These are phyloP conservation scores for Sitobion miscanthi DNA, from an alignment of 1,140 invertebrate genomes.

Conservation along the genomic window DNA sequence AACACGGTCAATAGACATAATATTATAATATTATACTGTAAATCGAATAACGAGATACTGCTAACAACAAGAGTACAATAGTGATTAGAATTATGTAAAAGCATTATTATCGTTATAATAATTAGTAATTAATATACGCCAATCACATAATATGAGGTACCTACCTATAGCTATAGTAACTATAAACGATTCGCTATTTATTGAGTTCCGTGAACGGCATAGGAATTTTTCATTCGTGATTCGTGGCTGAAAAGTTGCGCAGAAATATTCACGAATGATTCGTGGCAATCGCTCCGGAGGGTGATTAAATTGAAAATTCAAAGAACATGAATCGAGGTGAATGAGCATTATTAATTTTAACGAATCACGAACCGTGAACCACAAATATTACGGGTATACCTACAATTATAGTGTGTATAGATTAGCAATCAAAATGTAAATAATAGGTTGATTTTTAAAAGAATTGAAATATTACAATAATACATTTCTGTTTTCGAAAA, in stretches of 20 bases:
- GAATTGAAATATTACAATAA: not conserved
- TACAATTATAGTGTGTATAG: not conserved
- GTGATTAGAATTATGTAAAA: not conserved
- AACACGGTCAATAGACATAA: not conserved
- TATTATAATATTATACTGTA: not conserved
- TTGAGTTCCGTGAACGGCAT: not conserved
- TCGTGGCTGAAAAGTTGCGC: no score
- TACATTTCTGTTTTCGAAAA: not conserved
- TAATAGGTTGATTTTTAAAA: not conserved
- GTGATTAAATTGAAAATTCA: no score
- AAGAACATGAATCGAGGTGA: no score
- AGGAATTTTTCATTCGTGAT: not conserved
- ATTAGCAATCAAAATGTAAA: not conserved
- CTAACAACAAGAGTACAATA: not conserved
- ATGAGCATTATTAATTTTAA: no score
- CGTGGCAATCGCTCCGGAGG: no score
- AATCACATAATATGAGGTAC: no score
- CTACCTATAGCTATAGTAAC: no score
- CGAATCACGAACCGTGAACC: no score
- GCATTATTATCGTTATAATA: not conserved
- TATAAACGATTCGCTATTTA: not conserved
- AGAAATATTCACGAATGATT: not conserved
- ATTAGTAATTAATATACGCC: not conserved
- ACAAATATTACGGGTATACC: no score
- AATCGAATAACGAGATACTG: not conserved